A percentile compares a stretch with the other conserved stretches of the same genome.
phyloP scores from a whole-genome alignment of 2,113 vertebrate species.

The Siphamia tubifer region DNA sequence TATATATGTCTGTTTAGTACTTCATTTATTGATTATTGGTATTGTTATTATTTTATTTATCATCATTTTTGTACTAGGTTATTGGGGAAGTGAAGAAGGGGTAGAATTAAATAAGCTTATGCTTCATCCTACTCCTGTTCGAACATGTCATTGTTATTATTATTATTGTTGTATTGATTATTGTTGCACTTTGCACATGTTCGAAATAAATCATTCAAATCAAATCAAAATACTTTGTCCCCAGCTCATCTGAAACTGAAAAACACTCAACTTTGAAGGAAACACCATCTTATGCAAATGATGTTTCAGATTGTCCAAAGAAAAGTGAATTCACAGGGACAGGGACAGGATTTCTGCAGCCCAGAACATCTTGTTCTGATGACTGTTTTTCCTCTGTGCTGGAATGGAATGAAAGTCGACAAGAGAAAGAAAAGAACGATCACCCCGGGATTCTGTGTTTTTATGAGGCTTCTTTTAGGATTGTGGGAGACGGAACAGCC shows the following conservation, averaged over 20 bases:
- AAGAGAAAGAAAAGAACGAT: conserved; percentile 52
- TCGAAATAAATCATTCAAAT: too few species aligned
- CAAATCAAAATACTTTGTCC: too few species aligned
- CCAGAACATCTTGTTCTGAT: conserved; percentile 69
- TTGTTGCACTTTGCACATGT: too few species aligned
- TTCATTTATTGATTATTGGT: too few species aligned
- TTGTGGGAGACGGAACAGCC: conserved; percentile 31
- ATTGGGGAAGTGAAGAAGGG: too few species aligned
- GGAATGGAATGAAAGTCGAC: conserved; percentile 53
- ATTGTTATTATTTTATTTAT: too few species aligned
- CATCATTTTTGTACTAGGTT: too few species aligned
- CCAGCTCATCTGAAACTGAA: not conserved
- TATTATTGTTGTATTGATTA: too few species aligned
- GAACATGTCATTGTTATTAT: too few species aligned
- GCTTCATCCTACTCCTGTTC: too few species aligned
- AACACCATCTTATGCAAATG: conserved; percentile 10
- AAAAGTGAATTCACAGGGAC: conserved; percentile 4
- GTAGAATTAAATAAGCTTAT: too few species aligned
- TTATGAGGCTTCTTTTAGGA: conserved; percentile 12
- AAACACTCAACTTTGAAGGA: not conserved
- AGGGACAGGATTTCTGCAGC: conserved; percentile 4
- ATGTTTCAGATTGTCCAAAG: conserved; percentile 5
- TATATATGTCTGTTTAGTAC: too few species aligned
- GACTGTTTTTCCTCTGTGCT: conserved; percentile 30
- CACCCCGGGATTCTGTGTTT: conserved; percentile 5